Conservation (phyloP, 2,888 invertebrate genomes). For the Ephialtes manifestator region DNA sequence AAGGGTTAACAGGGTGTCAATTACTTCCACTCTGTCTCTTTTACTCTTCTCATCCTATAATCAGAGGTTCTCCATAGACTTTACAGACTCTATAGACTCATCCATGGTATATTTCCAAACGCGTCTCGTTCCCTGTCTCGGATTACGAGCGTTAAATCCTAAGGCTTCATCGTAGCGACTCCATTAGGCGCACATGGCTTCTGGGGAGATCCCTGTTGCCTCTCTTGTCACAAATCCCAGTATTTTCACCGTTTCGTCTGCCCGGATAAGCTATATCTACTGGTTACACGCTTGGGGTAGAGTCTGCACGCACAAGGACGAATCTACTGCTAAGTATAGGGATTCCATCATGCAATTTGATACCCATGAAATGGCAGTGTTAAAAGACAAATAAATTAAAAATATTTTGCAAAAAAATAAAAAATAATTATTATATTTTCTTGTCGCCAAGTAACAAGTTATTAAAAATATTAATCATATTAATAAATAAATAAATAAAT, state of each 20-base stretch:
- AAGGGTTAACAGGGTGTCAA: slow-evolving; percentile 9
- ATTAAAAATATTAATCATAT: too few species aligned
- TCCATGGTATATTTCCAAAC: slow-evolving; percentile 62
- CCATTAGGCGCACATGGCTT: slow-evolving; percentile 71
- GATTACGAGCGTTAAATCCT: slow-evolving; percentile 70
- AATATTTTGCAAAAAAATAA: background rate
- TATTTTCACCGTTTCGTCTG: slow-evolving; percentile 60
- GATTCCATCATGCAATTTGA: background rate
- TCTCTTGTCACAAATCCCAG: slow-evolving; percentile 58
- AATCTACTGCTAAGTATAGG: background rate
- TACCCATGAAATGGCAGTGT: background rate
- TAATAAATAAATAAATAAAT: too few species aligned
- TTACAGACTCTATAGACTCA: slow-evolving; percentile 30
- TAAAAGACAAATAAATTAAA: background rate
- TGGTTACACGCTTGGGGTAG: background rate
- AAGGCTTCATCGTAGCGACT: slow-evolving; percentile 71
- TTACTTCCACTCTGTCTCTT: background rate
- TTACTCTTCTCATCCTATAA: slow-evolving; percentile 2
- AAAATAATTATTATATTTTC: too few species aligned
- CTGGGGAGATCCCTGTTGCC: slow-evolving; percentile 40
- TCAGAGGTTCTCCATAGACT: slow-evolving; percentile 33
- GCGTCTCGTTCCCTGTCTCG: slow-evolving; percentile 61
- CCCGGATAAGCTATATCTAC: background rate
- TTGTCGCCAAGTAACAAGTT: too few species aligned
- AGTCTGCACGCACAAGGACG: background rate